Evolutionary conservation across 2,888 invertebrate genomes (phyloP).

Genomic region (Phalera bucephala): DNA sequence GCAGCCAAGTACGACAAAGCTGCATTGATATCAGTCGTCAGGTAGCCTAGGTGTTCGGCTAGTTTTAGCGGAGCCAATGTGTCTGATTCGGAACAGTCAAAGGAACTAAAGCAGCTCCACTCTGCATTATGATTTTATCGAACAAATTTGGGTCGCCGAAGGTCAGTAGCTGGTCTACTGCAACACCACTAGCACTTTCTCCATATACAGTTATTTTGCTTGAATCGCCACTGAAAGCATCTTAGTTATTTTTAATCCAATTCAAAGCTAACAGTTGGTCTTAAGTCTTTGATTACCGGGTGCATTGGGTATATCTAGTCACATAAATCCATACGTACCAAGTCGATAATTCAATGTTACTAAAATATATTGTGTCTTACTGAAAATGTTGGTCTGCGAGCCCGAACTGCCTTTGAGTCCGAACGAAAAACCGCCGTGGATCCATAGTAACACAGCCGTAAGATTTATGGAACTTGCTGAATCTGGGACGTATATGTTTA

Average conservation of each 20-base stretch:
- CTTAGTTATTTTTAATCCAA: slow-evolving; percentile 58
- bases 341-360: slow-evolving; percentile 61
- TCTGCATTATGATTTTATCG: slow-evolving; percentile 51
- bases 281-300: slow-evolving; percentile 60
- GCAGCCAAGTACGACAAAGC: slow-evolving; percentile 46
- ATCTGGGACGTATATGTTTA: slow-evolving; percentile 54
- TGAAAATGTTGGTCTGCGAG: slow-evolving; percentile 49
- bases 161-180: slow-evolving; percentile 47
- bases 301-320: slow-evolving; percentile 45
- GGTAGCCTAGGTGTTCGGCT: slow-evolving; percentile 42
- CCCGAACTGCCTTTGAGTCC: slow-evolving; percentile 39
- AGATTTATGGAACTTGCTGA: slow-evolving; percentile 37
- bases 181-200: slow-evolving; percentile 23
- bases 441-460: slow-evolving; percentile 53
- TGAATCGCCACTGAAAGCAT: slow-evolving; percentile 44
- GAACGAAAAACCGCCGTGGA: slow-evolving; percentile 49
- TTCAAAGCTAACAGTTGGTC: slow-evolving; percentile 53
- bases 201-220: no score
- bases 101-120: slow-evolving; percentile 38
- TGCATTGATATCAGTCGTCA: slow-evolving; percentile 32
- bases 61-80: slow-evolving; percentile 36
- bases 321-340: slow-evolving; percentile 62
- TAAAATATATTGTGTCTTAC: slow-evolving; percentile 51
- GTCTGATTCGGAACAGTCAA: slow-evolving; percentile 33
- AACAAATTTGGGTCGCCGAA: slow-evolving; percentile 46